A percentile compares a stretch with the other conserved stretches of the same genome.
Evolutionary conservation across 1,140 invertebrate species (phyloP).

Genomic region (Hylaeus anthracinus): DNA sequence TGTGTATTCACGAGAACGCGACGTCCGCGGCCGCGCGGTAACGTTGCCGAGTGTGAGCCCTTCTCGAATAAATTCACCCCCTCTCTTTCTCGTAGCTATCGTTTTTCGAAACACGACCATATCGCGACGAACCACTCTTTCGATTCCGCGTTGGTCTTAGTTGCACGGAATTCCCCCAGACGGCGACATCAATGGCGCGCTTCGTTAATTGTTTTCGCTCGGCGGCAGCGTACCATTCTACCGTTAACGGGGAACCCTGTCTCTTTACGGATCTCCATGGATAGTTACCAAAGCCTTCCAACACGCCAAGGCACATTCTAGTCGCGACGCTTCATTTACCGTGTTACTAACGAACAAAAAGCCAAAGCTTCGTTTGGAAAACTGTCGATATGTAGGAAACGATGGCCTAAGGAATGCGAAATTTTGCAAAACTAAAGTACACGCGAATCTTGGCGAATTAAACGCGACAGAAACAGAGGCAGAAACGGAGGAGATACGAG

Average conservation of each 20-base stretch:
- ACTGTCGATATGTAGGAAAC: too few relatives aligned
- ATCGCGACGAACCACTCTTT: neutral
- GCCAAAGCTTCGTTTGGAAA: too few relatives aligned
- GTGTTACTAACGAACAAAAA: too few relatives aligned
- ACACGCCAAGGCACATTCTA: too few relatives aligned
- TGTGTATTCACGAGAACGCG: too few relatives aligned
- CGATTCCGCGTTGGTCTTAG: neutral
- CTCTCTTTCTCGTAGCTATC: neutral
- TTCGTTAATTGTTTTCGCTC: slow-evolving; percentile 13
- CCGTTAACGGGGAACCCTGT: slow-evolving; percentile 16
- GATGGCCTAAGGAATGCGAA: too few relatives aligned
- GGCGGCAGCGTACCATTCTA: too few relatives aligned
- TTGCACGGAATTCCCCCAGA: slow-evolving; percentile 1
- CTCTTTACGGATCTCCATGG: neutral
- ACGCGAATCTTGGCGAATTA: neutral
- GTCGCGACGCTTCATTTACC: too few relatives aligned
- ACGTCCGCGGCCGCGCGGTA: neutral
- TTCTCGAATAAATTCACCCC: neutral
- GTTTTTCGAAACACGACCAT: slow-evolving; percentile 6
- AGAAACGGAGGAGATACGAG: neutral
- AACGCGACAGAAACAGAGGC: slow-evolving; percentile 14
- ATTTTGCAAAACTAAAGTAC: too few relatives aligned
- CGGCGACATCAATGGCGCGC: slow-evolving; percentile 1
- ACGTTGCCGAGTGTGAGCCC: slow-evolving; percentile 31
- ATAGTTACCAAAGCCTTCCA: too few relatives aligned